A percentile compares a stretch with the other conserved stretches of the same genome.
These are phyloP conservation scores for Zeus faber DNA, from an alignment of 2,113 vertebrate species.

Conservation along the genomic window DNA sequence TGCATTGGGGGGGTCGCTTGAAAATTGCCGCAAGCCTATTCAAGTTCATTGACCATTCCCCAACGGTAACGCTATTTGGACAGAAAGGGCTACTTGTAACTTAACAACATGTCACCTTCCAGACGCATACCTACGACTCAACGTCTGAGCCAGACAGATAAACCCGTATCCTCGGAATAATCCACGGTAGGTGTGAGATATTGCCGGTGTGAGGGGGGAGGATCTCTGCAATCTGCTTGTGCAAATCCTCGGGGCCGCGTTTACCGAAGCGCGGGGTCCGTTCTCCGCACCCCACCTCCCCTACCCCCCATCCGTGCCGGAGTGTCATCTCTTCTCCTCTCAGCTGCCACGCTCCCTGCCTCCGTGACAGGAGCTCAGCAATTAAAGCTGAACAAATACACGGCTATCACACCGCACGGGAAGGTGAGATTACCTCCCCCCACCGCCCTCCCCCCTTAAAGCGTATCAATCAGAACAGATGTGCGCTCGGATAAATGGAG, in stretches of 20 bases:
- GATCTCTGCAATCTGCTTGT: constrained; percentile 27
- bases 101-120: too few relatives aligned
- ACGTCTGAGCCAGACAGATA: too few relatives aligned
- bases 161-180: too few relatives aligned
- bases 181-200: too few relatives aligned
- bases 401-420: constrained; percentile 39
- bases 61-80: too few relatives aligned
- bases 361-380: constrained; percentile 52
- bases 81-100: too few relatives aligned
- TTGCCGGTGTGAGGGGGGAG: not conserved
- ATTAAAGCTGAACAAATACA: constrained; percentile 74
- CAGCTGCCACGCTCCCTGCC: constrained; percentile 41
- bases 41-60: too few relatives aligned
- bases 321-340: constrained; percentile 54
- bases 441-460: constrained; percentile 47
- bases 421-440: too few relatives aligned
- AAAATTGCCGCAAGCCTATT: too few relatives aligned
- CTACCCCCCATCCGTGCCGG: not conserved
- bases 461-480: constrained; percentile 64
- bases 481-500: constrained; percentile 50
- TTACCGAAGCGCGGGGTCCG: not conserved
- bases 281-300: constrained; percentile 25
- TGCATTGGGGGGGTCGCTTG: too few relatives aligned
- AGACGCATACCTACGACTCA: too few relatives aligned
- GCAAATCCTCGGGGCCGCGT: constrained; percentile 30